Base-by-base conservation (phyloP, 2,797 vertebrate genomes). In the Poeciliopsis presidionis region DNA sequence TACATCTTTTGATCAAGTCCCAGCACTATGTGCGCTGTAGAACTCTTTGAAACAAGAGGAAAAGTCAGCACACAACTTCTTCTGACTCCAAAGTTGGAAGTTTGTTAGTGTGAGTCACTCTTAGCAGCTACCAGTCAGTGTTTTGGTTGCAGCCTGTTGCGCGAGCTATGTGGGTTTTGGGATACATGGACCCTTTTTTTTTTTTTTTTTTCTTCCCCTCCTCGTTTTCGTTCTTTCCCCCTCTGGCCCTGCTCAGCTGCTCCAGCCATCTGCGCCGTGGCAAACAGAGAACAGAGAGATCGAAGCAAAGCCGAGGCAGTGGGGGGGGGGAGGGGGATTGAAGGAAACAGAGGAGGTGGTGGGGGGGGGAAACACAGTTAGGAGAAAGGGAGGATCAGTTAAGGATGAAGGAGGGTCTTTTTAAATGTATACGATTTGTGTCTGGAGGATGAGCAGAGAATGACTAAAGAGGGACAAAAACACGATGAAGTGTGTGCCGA, bases 231-330 rank as follows among this genome's bases (percentile, higher is more conserved):
- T 79, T 85, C 79, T 47, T 72, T 85, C 81, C 74, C 93, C 91
- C 92, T 90, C 90, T 85, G 91, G 93, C 84, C 84, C 82, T 88
- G 88, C 93, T 96, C 95, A 96, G 95, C 95, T 96, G 95, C 94
- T 91, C 85, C 4, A 85, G 91, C 95, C 96, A 96, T 96, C 95
- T 96, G 95, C 93, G 91, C 88, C 82, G 92, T 91, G 83, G 87
- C 86, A 93, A 94, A 94, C 93, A 94, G 92, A 93, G 93, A 93
- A 90, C 91, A 94, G 89, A 91, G 83, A 88, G 86, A 86, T 90
- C 73, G 85, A 84, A 69, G 73, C 72, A 85, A 85, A 81, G 86
- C 8, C 28, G 75, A 75, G 78, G 78, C 76, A 71, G 73, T 51
- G 49, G 20, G 7, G 72, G 72, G 73, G 76, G 11, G 45, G 81